A percentile compares a stretch with the other conserved stretches of the same genome.
These are phyloP conservation scores for Platichthys stellatus DNA, from an alignment of 2,113 vertebrate genomes.

Conservation along the genomic window DNA sequence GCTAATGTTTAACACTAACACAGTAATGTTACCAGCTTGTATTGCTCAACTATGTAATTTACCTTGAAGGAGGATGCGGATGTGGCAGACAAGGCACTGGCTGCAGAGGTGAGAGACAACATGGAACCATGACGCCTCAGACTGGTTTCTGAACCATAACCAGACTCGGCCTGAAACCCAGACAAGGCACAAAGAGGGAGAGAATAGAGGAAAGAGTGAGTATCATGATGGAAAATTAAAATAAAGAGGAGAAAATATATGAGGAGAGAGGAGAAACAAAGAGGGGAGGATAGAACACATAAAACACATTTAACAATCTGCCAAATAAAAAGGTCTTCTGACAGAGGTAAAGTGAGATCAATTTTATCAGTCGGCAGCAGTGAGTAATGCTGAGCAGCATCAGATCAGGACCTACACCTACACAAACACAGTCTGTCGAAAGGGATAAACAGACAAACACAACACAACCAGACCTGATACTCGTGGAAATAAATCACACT, in stretches of 20 bases:
- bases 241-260: neutral
- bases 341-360: constrained; percentile 4
- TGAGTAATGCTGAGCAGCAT: constrained; percentile 36
- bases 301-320: constrained; percentile 18
- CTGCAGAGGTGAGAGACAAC: constrained; percentile 95
- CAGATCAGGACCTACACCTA: constrained; percentile 28
- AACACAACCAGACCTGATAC: neutral
- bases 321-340: constrained; percentile 8
- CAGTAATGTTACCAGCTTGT: neutral
- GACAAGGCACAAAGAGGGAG: neutral
- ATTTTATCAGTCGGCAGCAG: constrained; percentile 17
- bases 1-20: neutral
- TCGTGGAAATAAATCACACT: neutral
- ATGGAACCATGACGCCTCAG: constrained; percentile 97
- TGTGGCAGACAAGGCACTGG: constrained; percentile 95
- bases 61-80: constrained; percentile 99
- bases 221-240: neutral
- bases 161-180: constrained; percentile 87
- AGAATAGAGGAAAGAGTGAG: neutral
- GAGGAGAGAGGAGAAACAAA: neutral
- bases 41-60: constrained; percentile 2
- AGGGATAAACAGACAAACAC: neutral
- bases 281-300: neutral
- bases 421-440: neutral
- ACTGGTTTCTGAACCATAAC: constrained; percentile 96